These are phyloP conservation scores for Drosophila longiperda DNA, from an alignment of 2,888 invertebrate genomes.

Conservation along the genomic window DNA sequence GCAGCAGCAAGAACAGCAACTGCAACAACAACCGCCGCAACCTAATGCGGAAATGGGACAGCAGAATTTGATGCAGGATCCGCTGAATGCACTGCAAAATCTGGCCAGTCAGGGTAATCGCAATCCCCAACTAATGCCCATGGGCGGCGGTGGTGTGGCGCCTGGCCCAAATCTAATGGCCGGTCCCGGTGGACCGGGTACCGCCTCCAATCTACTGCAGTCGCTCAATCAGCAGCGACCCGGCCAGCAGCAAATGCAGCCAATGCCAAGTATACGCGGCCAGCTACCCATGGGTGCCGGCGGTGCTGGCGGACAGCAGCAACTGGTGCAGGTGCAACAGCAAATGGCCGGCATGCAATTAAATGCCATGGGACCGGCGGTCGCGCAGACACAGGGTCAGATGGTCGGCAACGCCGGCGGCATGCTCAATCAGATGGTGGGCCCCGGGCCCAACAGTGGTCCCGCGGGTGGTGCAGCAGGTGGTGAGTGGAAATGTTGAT, in stretches of 20 bases:
- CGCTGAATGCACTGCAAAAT: slow-evolving; percentile 94
- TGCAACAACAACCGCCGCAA: slow-evolving; percentile 49
- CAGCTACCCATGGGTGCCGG: slow-evolving; percentile 83
- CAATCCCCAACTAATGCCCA: slow-evolving; percentile 87
- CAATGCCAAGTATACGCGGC: slow-evolving; percentile 83
- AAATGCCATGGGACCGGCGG: slow-evolving; percentile 60
- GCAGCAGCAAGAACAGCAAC: slow-evolving; percentile 48
- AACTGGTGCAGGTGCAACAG: slow-evolving; percentile 81
- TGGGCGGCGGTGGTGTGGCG: slow-evolving; percentile 61
- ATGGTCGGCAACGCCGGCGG: slow-evolving; percentile 72
- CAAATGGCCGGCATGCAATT: slow-evolving; percentile 82
- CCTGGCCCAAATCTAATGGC: slow-evolving; percentile 84
- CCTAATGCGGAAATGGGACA: slow-evolving; percentile 51
- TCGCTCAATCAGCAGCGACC: slow-evolving; percentile 88
- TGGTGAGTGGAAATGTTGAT: slow-evolving; percentile 38
- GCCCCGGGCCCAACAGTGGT: slow-evolving; percentile 81
- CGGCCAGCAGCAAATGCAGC: slow-evolving; percentile 81
- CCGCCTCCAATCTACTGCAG: slow-evolving; percentile 90
- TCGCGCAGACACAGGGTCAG: slow-evolving; percentile 71
- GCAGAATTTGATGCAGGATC: slow-evolving; percentile 90
- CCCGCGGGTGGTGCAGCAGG: slow-evolving; percentile 74
- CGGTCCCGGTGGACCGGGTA: slow-evolving; percentile 80
- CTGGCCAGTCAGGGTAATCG: slow-evolving; percentile 91
- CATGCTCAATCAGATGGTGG: slow-evolving; percentile 82
- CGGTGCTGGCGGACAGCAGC: slow-evolving; percentile 66